These are phyloP conservation scores for Drosophila takahashii DNA, from an alignment of 1,140 invertebrate species.

Conservation along the genomic window DNA sequence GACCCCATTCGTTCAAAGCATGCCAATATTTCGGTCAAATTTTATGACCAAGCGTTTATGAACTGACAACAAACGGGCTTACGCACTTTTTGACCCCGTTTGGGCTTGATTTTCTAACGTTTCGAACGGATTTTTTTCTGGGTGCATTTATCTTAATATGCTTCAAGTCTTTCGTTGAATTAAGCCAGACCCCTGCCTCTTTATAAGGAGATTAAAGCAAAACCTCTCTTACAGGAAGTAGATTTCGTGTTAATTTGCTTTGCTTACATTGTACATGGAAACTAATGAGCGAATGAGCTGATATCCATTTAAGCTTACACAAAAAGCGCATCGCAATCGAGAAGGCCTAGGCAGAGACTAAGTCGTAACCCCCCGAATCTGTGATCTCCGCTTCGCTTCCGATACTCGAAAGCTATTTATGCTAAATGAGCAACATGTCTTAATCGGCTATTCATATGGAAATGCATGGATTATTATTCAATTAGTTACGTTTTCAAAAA, in stretches of 20 bases:
- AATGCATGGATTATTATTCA: constrained; percentile 80
- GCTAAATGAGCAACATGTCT: constrained; percentile 77
- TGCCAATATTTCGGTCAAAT: too few species aligned
- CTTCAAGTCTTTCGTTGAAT: not conserved
- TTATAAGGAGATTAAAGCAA: constrained; percentile 4
- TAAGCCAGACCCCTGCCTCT: not conserved
- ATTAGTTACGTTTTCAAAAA: constrained; percentile 73
- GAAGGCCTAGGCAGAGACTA: not conserved
- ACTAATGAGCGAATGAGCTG: constrained; percentile 31
- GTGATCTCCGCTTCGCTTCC: constrained; percentile 30
- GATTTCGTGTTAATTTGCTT: constrained; percentile 61
- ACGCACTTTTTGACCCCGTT: too few species aligned
- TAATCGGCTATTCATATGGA: constrained; percentile 81
- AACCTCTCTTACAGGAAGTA: constrained; percentile 4
- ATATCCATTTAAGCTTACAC: constrained; percentile 37
- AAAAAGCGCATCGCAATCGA: constrained; percentile 9
- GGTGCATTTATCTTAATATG: not conserved
- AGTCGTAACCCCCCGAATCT: constrained; percentile 18
- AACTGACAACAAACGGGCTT: too few species aligned
- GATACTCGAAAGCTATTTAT: constrained; percentile 62
- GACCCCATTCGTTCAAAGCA: too few species aligned
- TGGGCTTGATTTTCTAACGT: too few species aligned
- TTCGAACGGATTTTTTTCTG: too few species aligned
- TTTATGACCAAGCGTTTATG: too few species aligned
- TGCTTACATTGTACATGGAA: constrained; percentile 27